Base-by-base conservation (phyloP, 2,888 invertebrate genomes). In the Cynaeus angustus region DNA sequence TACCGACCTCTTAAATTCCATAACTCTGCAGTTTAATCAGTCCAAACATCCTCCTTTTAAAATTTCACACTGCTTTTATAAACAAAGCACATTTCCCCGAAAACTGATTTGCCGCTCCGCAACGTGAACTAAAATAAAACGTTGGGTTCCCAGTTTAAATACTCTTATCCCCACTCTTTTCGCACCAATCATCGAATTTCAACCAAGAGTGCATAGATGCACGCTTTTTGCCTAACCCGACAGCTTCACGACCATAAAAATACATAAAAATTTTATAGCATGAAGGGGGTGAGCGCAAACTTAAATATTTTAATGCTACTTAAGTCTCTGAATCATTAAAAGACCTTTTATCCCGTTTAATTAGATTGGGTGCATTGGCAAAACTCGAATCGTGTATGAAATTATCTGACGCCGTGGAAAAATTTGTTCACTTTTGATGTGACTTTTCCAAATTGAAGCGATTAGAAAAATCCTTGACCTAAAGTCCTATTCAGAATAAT, bases 401-500 rank as follows among this genome's bases (percentile, higher is more conserved):
- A n/a, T n/a, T n/a, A n/a, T n/a, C n/a, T n/a, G n/a, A n/a, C n/a
- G n/a, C n/a, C n/a, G n/a, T n/a, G n/a, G n/a, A n/a, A n/a, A n/a
- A n/a, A n/a, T n/a, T n/a, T n/a, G n/a, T 38, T n/a, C 38, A 38
- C 38, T 38, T 38, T 38, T 38, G 38, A 38, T 38, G 38, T n/a
- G 38, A 38, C 46, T 13, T 46, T 10, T n/a, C 48, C 5, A 13
- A n/a, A n/a, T n/a, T n/a, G n/a, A n/a, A n/a, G 21, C 21, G 21
- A 3, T 4, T 4, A 7, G 33, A 33, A 33, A 66, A 66, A 66
- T 55, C 66, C 66, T 48, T 26, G 41, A 56, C 56, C 48, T 12
- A 68, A 59, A 64, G 41, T 52, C n/a, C 37, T 43, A 59, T 52
- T 30, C 56, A 56, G 37, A 48, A 65, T 65, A 65, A 65, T 65